Percentiles rank a stretch among this genome's conserved stretches.
phyloP scores from a whole-genome alignment of 2,797 vertebrate genomes.

The Chelmon rostratus region DNA sequence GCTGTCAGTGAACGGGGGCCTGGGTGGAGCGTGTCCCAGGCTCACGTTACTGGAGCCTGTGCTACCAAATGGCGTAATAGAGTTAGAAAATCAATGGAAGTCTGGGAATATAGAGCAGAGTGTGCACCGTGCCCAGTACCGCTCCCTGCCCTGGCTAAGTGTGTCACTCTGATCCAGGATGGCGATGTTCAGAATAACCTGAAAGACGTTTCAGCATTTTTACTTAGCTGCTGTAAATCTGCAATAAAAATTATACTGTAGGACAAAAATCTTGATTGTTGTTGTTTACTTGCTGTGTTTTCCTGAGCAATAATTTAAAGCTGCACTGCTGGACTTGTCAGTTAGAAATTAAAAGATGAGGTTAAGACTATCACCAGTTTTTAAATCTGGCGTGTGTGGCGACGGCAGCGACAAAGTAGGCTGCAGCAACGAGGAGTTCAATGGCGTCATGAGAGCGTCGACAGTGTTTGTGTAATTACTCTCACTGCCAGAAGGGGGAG shows the following conservation, averaged over 20 bases:
- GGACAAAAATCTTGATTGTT: not conserved
- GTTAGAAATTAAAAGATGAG: too few relatives aligned
- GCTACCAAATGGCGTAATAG: constrained; percentile 66
- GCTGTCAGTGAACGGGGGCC: constrained; percentile 23
- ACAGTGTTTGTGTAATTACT: too few relatives aligned
- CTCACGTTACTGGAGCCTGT: constrained; percentile 65
- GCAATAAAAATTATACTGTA: not conserved
- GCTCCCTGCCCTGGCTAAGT: constrained; percentile 41
- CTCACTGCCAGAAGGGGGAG: too few relatives aligned
- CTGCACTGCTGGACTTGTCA: too few relatives aligned
- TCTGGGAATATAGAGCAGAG: constrained; percentile 68
- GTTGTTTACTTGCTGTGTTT: not conserved
- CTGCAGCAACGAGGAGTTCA: too few relatives aligned
- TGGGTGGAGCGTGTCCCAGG: constrained; percentile 51
- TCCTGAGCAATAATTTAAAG: not conserved
- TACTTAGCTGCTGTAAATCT: not conserved
- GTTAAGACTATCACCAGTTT: too few relatives aligned
- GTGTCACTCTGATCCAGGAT: constrained; percentile 3
- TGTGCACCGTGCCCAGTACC: constrained; percentile 36
- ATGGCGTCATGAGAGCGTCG: too few relatives aligned
- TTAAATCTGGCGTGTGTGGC: too few relatives aligned
- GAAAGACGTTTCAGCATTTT: not conserved
- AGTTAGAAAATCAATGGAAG: constrained; percentile 73
- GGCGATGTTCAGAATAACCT: not conserved
- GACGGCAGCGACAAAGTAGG: too few relatives aligned